Conservation (phyloP, 2,797 vertebrate genomes). For the Dryobates pubescens region DNA sequence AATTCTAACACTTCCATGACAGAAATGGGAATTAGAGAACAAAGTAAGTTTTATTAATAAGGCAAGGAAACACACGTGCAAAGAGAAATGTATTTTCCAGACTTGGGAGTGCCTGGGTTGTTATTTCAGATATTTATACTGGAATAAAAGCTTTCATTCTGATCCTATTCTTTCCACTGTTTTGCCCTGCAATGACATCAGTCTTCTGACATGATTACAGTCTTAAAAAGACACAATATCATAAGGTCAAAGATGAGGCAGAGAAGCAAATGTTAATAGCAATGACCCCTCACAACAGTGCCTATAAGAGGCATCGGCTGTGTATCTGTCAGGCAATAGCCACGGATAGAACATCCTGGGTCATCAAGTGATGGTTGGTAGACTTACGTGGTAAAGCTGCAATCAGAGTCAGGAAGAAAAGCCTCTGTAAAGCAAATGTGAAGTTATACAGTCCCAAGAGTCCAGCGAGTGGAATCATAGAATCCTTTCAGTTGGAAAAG, state of each 20-base stretch:
- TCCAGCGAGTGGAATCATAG: neutral
- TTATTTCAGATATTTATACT: slow-evolving; percentile 36
- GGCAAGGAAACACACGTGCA: neutral
- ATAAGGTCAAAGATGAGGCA: neutral
- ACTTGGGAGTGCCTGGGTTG: neutral
- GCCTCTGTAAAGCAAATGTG: neutral
- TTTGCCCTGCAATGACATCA: slow-evolving; percentile 12
- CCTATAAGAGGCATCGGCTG: neutral
- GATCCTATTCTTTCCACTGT: neutral
- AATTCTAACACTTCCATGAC: slow-evolving; percentile 5
- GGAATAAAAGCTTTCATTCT: too few relatives aligned
- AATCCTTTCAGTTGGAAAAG: too few relatives aligned
- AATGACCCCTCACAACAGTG: neutral
- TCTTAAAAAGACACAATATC: neutral
- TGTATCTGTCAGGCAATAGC: neutral
- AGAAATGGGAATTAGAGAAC: slow-evolving; percentile 10
- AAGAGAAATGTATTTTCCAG: neutral
- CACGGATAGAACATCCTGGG: neutral
- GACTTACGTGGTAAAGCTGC: neutral
- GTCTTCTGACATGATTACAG: neutral
- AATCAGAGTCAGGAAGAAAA: neutral
- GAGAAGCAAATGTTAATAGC: neutral
- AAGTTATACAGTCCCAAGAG: neutral
- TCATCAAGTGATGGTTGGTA: neutral
- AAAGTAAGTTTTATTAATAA: neutral